Conservation (phyloP, 2,113 vertebrate species). For the Hemichromis elongatus region DNA sequence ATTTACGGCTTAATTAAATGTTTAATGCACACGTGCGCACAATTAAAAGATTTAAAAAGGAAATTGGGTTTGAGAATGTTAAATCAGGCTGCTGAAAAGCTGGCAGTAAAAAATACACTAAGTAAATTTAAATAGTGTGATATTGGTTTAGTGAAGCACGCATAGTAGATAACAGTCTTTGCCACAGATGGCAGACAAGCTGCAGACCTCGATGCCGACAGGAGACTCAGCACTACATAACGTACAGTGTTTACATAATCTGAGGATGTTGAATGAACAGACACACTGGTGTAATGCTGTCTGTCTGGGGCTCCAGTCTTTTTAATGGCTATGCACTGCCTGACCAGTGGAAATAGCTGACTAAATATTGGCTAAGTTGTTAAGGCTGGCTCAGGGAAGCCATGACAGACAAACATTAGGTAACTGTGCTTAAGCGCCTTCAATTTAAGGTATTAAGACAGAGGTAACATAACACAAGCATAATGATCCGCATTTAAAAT, state of each 20-base stretch:
- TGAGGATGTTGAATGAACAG: constrained; percentile 1
- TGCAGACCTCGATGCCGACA: background rate
- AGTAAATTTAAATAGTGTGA: background rate
- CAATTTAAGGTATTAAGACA: constrained; percentile 1
- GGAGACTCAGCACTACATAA: background rate
- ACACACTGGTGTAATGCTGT: constrained; percentile 35
- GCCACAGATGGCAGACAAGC: background rate
- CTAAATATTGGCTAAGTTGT: constrained; percentile 19
- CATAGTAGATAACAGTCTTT: background rate
- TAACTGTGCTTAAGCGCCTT: constrained; percentile 37
- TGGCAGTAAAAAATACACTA: background rate
- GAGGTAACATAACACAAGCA: background rate
- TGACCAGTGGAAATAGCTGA: constrained; percentile 59
- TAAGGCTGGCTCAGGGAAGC: constrained; percentile 50
- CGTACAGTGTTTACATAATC: constrained; percentile 23
- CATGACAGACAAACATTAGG: constrained; percentile 56
- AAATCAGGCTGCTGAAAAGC: background rate
- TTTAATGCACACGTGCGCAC: background rate
- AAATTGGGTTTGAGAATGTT: background rate
- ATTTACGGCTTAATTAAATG: background rate
- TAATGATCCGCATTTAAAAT: background rate
- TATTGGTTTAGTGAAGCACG: background rate
- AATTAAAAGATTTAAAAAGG: background rate
- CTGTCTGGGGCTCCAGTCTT: constrained; percentile 44
- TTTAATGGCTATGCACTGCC: constrained; percentile 8